phyloP scores from a whole-genome alignment of 2,113 vertebrate species.

The Bubo bubo region DNA sequence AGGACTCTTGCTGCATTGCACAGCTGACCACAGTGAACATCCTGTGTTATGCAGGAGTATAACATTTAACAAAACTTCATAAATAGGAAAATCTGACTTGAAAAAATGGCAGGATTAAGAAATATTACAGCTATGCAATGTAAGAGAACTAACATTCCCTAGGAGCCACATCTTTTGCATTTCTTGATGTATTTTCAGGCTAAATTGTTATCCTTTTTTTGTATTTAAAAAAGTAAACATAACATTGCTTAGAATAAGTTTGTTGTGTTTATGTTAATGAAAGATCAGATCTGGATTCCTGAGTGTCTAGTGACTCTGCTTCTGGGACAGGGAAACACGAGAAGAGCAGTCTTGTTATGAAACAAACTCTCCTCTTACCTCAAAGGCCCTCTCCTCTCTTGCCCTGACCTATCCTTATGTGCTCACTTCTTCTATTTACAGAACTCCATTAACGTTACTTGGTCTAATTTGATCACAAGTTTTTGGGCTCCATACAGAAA shows the following conservation, averaged over 20 bases:
- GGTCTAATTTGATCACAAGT: conserved; percentile 25
- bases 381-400: conserved; percentile 56
- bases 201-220: background rate
- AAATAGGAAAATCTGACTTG: background rate
- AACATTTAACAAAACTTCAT: background rate
- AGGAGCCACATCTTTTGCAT: background rate
- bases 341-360: conserved; percentile 69
- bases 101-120: background rate
- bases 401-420: conserved; percentile 63
- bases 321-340: conserved; percentile 53
- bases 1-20: background rate
- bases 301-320: conserved; percentile 45
- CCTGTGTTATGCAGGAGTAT: background rate
- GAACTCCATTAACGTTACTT: conserved; percentile 40
- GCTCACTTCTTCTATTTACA: conserved; percentile 69
- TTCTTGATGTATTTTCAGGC: background rate
- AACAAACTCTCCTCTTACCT: conserved; percentile 59
- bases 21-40: background rate
- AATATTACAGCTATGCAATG: background rate
- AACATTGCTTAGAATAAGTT: background rate
- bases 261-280: conserved; percentile 35
- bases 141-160: background rate
- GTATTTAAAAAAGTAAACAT: background rate
- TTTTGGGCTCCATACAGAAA: conserved; percentile 36
- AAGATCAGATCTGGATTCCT: conserved; percentile 39